phyloP scores from a whole-genome alignment of 2,888 invertebrate genomes.

The Eristalinus aeneus region DNA sequence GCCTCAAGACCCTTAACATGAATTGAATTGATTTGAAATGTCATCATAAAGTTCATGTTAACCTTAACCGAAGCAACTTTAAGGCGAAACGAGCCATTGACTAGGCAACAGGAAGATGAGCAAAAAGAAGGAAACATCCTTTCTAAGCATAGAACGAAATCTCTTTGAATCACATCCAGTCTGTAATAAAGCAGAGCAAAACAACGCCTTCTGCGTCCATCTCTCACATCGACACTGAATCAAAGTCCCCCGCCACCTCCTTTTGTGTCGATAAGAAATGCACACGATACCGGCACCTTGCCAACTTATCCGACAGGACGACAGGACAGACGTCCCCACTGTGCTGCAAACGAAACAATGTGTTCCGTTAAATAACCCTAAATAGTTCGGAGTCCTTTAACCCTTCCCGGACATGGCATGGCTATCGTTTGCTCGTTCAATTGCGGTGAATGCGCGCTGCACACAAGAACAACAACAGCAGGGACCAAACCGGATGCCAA shows the following conservation, averaged over 20 bases:
- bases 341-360: conserved; percentile 32
- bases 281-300: conserved; percentile 33
- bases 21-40: no score
- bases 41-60: no score
- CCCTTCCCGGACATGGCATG: conserved; percentile 26
- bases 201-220: not conserved
- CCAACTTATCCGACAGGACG: conserved; percentile 20
- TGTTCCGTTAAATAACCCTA: conserved; percentile 56
- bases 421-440: conserved; percentile 4
- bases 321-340: conserved; percentile 48
- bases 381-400: conserved; percentile 62
- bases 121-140: no score
- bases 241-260: not conserved
- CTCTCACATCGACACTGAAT: not conserved
- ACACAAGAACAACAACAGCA: not conserved
- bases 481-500: conserved; percentile 22
- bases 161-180: no score
- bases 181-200: no score
- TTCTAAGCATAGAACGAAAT: no score
- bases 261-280: not conserved
- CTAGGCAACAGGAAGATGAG: no score
- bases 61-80: no score
- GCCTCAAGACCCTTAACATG: no score
- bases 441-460: conserved; percentile 33
- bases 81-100: no score